A percentile compares a stretch with the other conserved stretches of the same genome.
phyloP scores from a whole-genome alignment of 2,113 vertebrate species.

The Mobula birostris region DNA sequence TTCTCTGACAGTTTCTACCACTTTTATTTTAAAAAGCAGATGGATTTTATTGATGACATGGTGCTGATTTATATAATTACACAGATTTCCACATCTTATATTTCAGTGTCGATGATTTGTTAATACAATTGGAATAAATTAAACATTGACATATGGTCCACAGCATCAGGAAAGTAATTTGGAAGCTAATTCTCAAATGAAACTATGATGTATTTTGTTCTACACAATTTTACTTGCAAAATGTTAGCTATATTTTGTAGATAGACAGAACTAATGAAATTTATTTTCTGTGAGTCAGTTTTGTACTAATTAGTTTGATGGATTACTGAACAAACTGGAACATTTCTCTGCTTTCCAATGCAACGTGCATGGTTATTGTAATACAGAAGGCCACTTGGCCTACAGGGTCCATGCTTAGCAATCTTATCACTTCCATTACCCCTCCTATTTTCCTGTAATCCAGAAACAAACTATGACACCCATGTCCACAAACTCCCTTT shows the following conservation, averaged over 20 bases:
- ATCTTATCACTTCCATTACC: no score
- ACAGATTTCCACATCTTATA: not conserved
- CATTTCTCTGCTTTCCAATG: not conserved
- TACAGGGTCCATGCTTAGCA: no score
- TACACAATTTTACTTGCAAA: not conserved
- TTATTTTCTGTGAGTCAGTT: not conserved
- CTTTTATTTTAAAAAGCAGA: not conserved
- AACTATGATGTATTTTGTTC: not conserved
- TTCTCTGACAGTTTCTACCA: not conserved
- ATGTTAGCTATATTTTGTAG: not conserved
- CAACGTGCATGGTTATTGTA: not conserved
- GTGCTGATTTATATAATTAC: not conserved
- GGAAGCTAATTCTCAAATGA: not conserved
- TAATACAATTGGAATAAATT: not conserved
- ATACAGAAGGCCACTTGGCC: no score
- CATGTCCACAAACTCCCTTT: no score
- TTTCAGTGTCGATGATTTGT: not conserved
- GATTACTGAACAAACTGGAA: not conserved
- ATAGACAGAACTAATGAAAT: not conserved
- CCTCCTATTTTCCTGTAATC: no score
- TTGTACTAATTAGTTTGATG: slow-evolving; percentile 10
- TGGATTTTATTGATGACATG: not conserved
- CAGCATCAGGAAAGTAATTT: not conserved
- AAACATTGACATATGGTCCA: not conserved
- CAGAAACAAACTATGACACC: no score